These are phyloP conservation scores for Liasis olivaceus DNA, from an alignment of 2,797 vertebrate genomes.

Conservation along the genomic window DNA sequence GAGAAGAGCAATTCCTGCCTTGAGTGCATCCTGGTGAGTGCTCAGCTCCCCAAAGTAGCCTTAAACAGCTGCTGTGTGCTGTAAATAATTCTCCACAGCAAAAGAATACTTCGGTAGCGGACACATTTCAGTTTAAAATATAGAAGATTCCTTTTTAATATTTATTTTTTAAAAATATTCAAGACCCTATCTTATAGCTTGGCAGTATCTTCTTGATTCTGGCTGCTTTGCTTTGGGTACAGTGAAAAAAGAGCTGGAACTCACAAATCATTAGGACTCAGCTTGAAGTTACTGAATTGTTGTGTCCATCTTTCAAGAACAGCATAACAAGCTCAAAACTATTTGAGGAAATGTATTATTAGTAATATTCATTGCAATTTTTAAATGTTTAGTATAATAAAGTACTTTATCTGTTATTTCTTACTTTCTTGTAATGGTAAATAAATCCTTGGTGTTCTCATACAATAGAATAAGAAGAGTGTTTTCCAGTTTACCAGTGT, in stretches of 20 bases:
- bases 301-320: not conserved
- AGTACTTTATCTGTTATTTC: not conserved
- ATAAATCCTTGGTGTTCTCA: not conserved
- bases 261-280: not conserved
- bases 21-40: not conserved
- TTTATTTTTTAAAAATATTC: constrained; percentile 1
- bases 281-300: not conserved
- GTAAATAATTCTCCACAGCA: constrained; percentile 24
- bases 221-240: not conserved
- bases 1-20: not conserved
- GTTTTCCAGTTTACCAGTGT: not conserved
- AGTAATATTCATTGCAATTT: not conserved
- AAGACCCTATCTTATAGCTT: not conserved
- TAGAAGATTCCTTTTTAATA: not conserved
- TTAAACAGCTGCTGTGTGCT: constrained; percentile 1
- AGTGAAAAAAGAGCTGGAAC: not conserved
- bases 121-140: not conserved
- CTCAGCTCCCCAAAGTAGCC: not conserved
- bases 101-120: not conserved
- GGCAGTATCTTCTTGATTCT: not conserved
- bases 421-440: not conserved
- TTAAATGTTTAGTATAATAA: not conserved
- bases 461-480: not conserved
- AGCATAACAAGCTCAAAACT: not conserved
- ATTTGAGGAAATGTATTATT: not conserved